Percentiles rank a stretch among this genome's conserved stretches.
Conservation (phyloP, 92 coral and sea anemone species). For the Umimayanthus kanabou region DNA sequence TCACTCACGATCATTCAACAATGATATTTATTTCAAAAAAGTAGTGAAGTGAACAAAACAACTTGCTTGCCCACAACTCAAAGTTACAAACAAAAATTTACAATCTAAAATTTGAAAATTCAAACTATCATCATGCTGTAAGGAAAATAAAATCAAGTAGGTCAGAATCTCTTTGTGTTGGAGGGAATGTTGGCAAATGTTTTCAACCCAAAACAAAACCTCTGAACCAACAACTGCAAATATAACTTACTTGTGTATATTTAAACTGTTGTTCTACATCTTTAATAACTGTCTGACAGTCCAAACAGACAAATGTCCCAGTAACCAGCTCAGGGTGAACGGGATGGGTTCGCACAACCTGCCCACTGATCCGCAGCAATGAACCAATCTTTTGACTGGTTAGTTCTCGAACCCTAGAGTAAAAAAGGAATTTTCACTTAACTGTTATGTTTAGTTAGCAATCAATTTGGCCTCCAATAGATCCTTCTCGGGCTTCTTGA, state of each 20-base stretch:
- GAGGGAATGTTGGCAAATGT: neutral
- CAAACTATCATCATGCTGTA: no score
- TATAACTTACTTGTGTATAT: constrained; percentile 81
- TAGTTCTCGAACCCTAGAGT: constrained; percentile 87
- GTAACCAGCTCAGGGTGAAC: constrained; percentile 96
- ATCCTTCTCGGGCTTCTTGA: no score
- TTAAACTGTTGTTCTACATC: constrained; percentile 99
- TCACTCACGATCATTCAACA: no score
- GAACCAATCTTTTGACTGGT: constrained; percentile 97
- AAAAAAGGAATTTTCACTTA: neutral
- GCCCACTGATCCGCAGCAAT: constrained; percentile 89
- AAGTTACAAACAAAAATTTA: no score
- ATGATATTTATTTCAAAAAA: no score
- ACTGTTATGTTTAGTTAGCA: no score
- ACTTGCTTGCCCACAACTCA: no score
- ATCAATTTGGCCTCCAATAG: no score
- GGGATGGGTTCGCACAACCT: constrained; percentile 98
- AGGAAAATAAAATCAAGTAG: no score
- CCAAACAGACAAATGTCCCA: constrained; percentile 93
- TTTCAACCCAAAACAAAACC: neutral
- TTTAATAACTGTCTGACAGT: constrained; percentile 95
- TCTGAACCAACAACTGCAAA: neutral
- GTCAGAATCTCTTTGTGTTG: no score
- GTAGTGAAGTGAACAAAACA: no score
- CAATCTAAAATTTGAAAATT: no score